phyloP scores from a whole-genome alignment of 2,113 vertebrate species.

The Peromyscus californicus region DNA sequence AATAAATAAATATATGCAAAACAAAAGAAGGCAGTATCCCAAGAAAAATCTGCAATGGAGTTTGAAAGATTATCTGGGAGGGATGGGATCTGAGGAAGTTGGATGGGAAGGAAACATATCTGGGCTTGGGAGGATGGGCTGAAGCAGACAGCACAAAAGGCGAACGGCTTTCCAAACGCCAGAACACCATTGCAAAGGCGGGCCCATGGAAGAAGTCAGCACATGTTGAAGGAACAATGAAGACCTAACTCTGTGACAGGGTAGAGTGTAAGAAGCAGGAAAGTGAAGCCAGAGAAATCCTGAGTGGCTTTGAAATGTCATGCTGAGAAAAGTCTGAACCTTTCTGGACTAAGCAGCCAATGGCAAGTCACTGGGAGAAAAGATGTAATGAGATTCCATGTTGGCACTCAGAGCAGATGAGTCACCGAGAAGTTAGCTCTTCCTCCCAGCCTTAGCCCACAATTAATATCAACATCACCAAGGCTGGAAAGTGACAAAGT shows the following conservation, averaged over 20 bases:
- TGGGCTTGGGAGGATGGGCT: slow-evolving; percentile 41
- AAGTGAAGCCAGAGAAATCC: slow-evolving; percentile 24
- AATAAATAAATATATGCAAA: neutral
- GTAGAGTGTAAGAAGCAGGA: slow-evolving; percentile 24
- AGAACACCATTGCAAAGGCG: neutral
- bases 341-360: neutral
- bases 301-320: slow-evolving; percentile 25
- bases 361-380: neutral
- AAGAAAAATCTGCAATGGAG: slow-evolving; percentile 14
- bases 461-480: neutral
- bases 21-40: neutral
- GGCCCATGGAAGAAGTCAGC: neutral
- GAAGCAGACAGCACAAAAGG: slow-evolving; percentile 41
- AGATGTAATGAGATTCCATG: neutral
- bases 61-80: slow-evolving; percentile 33
- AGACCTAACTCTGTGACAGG: neutral
- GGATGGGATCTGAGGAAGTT: slow-evolving; percentile 1
- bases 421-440: slow-evolving; percentile 30
- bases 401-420: neutral
- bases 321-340: slow-evolving; percentile 16
- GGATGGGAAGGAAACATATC: slow-evolving; percentile 48
- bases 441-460: neutral
- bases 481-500: slow-evolving; percentile 1
- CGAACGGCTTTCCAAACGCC: slow-evolving; percentile 42
- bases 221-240: slow-evolving; percentile 20